Conservation (phyloP, 1,140 invertebrate genomes). For the Apis cerana region DNA sequence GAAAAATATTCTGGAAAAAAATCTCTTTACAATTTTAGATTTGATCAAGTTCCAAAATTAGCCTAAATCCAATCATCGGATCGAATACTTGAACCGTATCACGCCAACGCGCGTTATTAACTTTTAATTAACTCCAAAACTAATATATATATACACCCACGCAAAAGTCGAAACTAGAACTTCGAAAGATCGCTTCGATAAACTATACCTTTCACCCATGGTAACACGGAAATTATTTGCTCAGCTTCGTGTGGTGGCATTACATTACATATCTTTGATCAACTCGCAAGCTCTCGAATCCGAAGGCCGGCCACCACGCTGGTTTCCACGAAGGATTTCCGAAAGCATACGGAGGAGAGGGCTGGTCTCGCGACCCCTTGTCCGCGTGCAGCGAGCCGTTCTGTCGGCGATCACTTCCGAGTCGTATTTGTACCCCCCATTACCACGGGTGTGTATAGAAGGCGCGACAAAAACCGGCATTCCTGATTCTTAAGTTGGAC, state of each 20-base stretch:
- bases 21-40: not conserved
- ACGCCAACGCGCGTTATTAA: not conserved
- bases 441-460: constrained; percentile 71
- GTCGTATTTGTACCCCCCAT: constrained; percentile 67
- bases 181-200: too few relatives aligned
- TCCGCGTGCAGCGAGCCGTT: constrained; percentile 23
- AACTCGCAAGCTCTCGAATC: constrained; percentile 3
- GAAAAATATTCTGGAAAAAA: not conserved
- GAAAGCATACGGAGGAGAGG: constrained; percentile 31
- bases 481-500: constrained; percentile 78
- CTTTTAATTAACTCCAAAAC: not conserved
- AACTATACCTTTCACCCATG: not conserved
- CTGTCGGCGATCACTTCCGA: constrained; percentile 59
- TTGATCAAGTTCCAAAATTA: not conserved
- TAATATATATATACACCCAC: not conserved
- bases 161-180: not conserved
- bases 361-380: constrained; percentile 30
- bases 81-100: not conserved
- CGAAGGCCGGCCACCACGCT: not conserved
- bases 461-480: constrained; percentile 78
- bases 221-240: not conserved
- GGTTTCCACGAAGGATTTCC: constrained; percentile 37
- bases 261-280: too few relatives aligned
- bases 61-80: not conserved
- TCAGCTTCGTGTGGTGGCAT: not conserved